Percentiles rank a stretch among this genome's conserved stretches.
phyloP scores from a whole-genome alignment of 1,140 invertebrate species.

The Mya arenaria region DNA sequence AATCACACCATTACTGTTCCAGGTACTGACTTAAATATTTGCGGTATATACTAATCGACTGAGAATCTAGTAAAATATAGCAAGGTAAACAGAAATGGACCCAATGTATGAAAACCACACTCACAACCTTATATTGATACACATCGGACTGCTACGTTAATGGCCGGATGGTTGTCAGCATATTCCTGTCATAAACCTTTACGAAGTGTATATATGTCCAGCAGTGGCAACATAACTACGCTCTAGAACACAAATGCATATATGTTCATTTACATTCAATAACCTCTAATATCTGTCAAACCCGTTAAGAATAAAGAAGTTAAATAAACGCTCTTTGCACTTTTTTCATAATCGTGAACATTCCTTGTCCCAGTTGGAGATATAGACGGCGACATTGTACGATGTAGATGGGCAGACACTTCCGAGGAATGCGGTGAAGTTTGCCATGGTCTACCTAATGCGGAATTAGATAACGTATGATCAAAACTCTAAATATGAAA shows the following conservation, averaged over 20 bases:
- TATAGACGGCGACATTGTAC: slow-evolving; percentile 5
- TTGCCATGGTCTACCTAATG: not conserved
- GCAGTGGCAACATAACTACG: too few relatives aligned
- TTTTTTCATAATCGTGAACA: not conserved
- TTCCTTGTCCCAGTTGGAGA: not conserved
- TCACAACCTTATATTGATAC: too few relatives aligned
- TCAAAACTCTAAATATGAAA: not conserved
- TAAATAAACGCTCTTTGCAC: not conserved
- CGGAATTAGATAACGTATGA: not conserved
- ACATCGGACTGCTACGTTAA: too few relatives aligned
- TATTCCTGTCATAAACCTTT: too few relatives aligned
- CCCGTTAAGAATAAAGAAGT: not conserved
- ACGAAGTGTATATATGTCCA: too few relatives aligned
- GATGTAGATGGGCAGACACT: not conserved
- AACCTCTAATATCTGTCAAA: not conserved
- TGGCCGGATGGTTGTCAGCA: too few relatives aligned
- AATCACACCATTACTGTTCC: slow-evolving; percentile 15
- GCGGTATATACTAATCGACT: too few relatives aligned
- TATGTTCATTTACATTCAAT: not conserved
- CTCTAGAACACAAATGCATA: not conserved
- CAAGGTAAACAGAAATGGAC: too few relatives aligned
- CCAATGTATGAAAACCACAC: too few relatives aligned
- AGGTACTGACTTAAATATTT: too few relatives aligned
- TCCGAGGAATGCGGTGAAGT: slow-evolving; percentile 21
- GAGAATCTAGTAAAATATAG: too few relatives aligned